Evolutionary conservation across 2,888 invertebrate genomes (phyloP).

Genomic region (Amiota communis): DNA sequence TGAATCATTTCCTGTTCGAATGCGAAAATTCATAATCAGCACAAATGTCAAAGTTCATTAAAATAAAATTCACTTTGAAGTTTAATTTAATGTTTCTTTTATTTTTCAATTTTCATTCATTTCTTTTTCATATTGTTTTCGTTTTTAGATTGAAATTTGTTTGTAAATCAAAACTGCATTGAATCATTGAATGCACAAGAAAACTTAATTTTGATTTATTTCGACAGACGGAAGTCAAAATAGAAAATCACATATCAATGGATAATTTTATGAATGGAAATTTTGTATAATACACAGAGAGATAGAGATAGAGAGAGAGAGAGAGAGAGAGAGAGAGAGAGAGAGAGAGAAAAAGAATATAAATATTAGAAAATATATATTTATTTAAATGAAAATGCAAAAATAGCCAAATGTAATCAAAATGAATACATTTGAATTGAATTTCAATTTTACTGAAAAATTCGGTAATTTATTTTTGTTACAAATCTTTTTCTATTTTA

Average conservation of each 20-base stretch:
- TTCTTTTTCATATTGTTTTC: not conserved
- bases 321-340: too few relatives aligned
- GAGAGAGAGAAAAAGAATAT: too few relatives aligned
- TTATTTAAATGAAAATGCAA: not conserved
- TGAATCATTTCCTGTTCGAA: slow-evolving; percentile 7
- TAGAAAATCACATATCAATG: not conserved
- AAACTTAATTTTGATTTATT: slow-evolving; percentile 22
- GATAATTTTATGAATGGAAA: too few relatives aligned
- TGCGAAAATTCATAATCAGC: slow-evolving; percentile 7
- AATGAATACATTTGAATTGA: not conserved
- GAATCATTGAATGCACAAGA: not conserved
- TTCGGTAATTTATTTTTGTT: slow-evolving; percentile 6
- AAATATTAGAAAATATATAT: too few relatives aligned
- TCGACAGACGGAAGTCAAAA: slow-evolving; percentile 26
- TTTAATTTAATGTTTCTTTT: not conserved
- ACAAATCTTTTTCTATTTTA: too few relatives aligned
- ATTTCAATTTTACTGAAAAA: not conserved
- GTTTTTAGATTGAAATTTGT: not conserved
- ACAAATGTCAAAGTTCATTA: slow-evolving; percentile 13
- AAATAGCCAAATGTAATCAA: not conserved
- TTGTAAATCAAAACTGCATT: not conserved
- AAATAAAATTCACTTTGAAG: not conserved
- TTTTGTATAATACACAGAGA: too few relatives aligned
- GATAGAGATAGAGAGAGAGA: too few relatives aligned
- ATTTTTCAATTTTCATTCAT: not conserved